A percentile compares a stretch with the other conserved stretches of the same genome.
These are phyloP conservation scores for Cataglyphis hispanica DNA, from an alignment of 1,140 invertebrate species.

Conservation along the genomic window DNA sequence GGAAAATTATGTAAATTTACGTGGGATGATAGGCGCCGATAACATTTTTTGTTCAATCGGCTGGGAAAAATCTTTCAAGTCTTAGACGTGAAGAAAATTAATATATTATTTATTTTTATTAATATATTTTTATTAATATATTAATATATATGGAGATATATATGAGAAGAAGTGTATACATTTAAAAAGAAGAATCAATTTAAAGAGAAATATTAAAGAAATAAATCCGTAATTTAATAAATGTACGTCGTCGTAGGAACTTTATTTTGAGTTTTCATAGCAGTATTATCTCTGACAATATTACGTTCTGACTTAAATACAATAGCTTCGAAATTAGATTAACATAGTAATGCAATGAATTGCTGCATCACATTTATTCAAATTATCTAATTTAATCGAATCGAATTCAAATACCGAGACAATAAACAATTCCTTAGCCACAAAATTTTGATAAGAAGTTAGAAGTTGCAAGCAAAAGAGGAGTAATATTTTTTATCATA, in stretches of 20 bases:
- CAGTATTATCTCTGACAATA: neutral
- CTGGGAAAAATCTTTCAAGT: neutral
- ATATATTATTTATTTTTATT: too few relatives aligned
- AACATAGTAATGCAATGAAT: neutral
- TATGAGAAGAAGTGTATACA: neutral
- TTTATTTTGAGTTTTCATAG: neutral
- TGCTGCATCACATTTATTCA: neutral
- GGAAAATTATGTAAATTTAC: neutral
- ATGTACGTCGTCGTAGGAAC: neutral
- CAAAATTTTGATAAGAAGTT: neutral
- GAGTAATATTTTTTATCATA: neutral
- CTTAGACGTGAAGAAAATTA: neutral
- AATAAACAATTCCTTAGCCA: conserved; percentile 4
- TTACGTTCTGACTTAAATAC: neutral
- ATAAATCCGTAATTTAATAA: neutral
- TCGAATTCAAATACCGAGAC: neutral
- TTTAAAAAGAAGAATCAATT: neutral
- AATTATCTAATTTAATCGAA: conserved; percentile 33
- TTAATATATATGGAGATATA: too few relatives aligned
- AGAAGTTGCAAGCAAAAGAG: neutral
- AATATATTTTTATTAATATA: too few relatives aligned
- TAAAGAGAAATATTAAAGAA: neutral
- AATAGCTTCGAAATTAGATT: conserved; percentile 10
- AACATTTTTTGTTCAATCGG: neutral
- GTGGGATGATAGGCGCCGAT: conserved; percentile 1